These are phyloP conservation scores for Phalacrocorax brasilianus DNA, from an alignment of 2,113 vertebrate genomes.

Conservation along the genomic window DNA sequence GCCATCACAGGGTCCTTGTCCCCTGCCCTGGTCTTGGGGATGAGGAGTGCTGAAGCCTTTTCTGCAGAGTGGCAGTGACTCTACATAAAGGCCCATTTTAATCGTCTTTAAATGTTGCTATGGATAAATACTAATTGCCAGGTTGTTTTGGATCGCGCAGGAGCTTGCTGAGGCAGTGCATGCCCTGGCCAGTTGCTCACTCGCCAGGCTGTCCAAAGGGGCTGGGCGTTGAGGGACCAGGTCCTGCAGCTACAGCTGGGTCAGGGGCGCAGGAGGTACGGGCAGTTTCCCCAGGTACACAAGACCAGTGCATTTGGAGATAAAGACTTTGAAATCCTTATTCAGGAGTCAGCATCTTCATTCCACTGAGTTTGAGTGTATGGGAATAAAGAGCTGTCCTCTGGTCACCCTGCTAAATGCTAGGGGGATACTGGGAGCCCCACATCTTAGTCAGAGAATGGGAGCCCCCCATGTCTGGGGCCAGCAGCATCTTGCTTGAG, in stretches of 20 bases:
- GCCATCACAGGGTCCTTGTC: background rate
- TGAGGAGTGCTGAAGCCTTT: background rate
- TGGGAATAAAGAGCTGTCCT: background rate
- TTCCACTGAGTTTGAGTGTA: background rate
- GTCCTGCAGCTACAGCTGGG: background rate
- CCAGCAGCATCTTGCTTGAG: background rate
- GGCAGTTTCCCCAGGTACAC: background rate
- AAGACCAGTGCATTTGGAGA: background rate
- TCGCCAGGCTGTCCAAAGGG: background rate
- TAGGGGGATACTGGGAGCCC: background rate
- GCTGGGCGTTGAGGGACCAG: background rate
- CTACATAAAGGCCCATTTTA: background rate
- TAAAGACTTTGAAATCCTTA: background rate
- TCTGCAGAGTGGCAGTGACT: background rate
- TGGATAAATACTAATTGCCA: background rate
- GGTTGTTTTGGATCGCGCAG: background rate
- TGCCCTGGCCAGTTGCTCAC: background rate
- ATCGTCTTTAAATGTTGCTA: background rate
- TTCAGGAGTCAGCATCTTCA: background rate
- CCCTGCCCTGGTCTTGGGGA: background rate
- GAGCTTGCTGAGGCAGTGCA: background rate
- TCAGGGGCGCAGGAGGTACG: background rate
- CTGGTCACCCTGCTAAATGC: background rate
- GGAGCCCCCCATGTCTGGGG: accelerated
- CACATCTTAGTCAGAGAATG: background rate